Conservation (phyloP, 1,140 invertebrate genomes). For the Nymphalis io region DNA sequence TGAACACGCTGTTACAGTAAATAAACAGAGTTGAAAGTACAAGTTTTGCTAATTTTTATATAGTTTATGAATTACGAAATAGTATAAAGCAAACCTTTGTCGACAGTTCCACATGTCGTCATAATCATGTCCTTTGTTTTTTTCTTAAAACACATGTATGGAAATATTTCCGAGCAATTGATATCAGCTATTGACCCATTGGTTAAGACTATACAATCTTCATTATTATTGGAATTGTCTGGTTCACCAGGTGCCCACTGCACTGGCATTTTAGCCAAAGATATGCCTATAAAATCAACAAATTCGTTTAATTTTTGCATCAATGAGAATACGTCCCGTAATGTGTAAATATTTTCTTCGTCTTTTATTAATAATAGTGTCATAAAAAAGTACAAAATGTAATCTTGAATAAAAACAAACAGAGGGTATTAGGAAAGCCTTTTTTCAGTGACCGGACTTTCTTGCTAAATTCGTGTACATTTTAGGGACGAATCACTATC, state of each 20-base stretch:
- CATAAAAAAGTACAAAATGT: too few relatives aligned
- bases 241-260: conserved; percentile 21
- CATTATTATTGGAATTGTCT: conserved; percentile 40
- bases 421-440: too few relatives aligned
- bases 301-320: neutral
- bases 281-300: conserved; percentile 13
- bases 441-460: too few relatives aligned
- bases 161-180: conserved; percentile 35
- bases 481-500: neutral
- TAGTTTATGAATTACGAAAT: too few relatives aligned
- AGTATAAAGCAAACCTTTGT: conserved; percentile 30
- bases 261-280: conserved; percentile 21
- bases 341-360: too few relatives aligned
- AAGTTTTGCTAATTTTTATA: too few relatives aligned
- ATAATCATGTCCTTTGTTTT: conserved; percentile 21
- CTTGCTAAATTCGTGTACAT: too few relatives aligned
- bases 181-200: conserved; percentile 39
- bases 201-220: conserved; percentile 37
- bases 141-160: conserved; percentile 47
- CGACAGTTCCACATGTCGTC: conserved; percentile 44
- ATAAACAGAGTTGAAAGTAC: too few relatives aligned
- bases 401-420: too few relatives aligned
- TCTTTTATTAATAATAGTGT: too few relatives aligned
- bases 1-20: too few relatives aligned
- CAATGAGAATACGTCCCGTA: too few relatives aligned